phyloP scores from a whole-genome alignment of 2,113 vertebrate species.

The Petromus typicus region DNA sequence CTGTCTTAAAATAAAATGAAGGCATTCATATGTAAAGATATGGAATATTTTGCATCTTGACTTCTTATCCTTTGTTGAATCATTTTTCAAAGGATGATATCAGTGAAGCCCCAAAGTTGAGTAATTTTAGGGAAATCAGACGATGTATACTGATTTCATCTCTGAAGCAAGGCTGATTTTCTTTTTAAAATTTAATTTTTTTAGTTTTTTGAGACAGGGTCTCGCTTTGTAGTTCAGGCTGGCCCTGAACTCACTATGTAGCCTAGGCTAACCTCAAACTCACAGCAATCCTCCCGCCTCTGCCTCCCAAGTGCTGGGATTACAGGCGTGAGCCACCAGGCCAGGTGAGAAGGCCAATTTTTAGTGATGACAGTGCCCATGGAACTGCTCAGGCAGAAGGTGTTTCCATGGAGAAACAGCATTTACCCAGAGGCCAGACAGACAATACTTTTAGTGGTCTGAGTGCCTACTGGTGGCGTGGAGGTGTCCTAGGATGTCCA shows the following conservation, averaged over 20 bases:
- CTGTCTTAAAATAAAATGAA: background rate
- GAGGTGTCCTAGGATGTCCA: background rate
- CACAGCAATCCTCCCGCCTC: too few relatives aligned
- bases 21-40: background rate
- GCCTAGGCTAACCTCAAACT: too few relatives aligned
- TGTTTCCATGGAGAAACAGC: background rate
- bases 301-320: too few relatives aligned
- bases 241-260: too few relatives aligned
- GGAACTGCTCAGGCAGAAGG: background rate
- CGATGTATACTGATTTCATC: background rate
- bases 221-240: too few relatives aligned
- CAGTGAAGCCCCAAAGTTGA: background rate
- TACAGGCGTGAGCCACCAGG: too few relatives aligned
- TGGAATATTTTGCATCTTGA: background rate
- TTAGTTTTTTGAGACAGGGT: too few relatives aligned
- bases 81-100: background rate
- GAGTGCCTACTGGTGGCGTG: background rate
- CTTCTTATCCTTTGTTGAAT: background rate
- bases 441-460: background rate
- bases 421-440: background rate
- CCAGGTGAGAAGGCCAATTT: too few relatives aligned
- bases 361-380: background rate
- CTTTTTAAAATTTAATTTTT: too few relatives aligned
- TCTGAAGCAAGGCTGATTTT: conserved; percentile 10
- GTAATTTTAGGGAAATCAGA: background rate